Percentiles rank a stretch among this genome's conserved stretches.
These are phyloP conservation scores for Isurus oxyrinchus DNA, from an alignment of 2,113 vertebrate genomes.

Conservation along the genomic window DNA sequence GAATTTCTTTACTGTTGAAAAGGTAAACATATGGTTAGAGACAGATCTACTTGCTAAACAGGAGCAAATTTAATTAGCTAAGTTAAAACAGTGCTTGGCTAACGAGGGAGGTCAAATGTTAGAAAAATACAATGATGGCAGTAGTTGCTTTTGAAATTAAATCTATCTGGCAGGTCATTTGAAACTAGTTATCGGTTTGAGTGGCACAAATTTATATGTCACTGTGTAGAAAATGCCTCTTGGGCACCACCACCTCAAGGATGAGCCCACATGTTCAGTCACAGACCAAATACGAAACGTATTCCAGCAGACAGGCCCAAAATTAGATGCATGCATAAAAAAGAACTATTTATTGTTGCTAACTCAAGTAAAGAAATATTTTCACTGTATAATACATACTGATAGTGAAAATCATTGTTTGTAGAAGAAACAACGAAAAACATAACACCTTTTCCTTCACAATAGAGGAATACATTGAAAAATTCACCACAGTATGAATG, in stretches of 20 bases:
- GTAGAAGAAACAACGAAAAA: neutral
- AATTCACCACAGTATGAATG: neutral
- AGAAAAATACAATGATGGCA: slow-evolving; percentile 8
- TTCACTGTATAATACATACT: too few relatives aligned
- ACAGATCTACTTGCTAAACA: slow-evolving; percentile 22
- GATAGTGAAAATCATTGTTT: neutral
- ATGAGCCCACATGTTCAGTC: neutral
- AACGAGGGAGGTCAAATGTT: slow-evolving; percentile 26
- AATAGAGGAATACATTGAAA: neutral
- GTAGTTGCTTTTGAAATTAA: neutral
- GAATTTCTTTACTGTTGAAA: slow-evolving; percentile 3
- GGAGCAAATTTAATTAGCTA: slow-evolving; percentile 23
- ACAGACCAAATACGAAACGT: neutral
- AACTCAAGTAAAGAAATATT: neutral
- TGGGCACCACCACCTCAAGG: neutral
- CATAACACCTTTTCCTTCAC: neutral
- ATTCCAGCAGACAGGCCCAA: neutral
- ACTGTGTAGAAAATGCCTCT: neutral
- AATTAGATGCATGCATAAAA: neutral
- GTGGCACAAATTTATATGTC: neutral
- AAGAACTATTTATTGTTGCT: neutral
- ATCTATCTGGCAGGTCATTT: slow-evolving; percentile 22
- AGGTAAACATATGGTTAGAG: slow-evolving; percentile 24
- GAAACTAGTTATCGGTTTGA: neutral
- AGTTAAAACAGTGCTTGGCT: slow-evolving; percentile 28